phyloP scores from a whole-genome alignment of 1,140 invertebrate genomes.

The Drosophila yakuba region DNA sequence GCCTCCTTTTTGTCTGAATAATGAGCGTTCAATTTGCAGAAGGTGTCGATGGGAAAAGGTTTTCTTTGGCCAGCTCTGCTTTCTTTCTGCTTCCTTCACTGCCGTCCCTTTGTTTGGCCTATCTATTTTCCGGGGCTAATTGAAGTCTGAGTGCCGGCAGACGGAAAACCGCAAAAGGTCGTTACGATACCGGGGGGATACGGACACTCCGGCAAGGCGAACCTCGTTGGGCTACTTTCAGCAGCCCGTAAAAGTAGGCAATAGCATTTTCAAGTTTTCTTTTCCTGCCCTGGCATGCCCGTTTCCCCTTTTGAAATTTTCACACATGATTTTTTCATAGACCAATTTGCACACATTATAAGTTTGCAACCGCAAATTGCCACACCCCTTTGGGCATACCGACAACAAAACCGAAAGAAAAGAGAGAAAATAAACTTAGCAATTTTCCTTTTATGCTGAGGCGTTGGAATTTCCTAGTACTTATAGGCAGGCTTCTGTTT shows the following conservation, averaged over 20 bases:
- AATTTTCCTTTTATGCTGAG: constrained; percentile 45
- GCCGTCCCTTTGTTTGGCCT: constrained; percentile 20
- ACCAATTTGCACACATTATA: constrained; percentile 81
- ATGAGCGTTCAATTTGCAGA: constrained; percentile 56
- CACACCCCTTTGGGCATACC: constrained; percentile 40
- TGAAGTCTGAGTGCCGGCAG: constrained; percentile 45
- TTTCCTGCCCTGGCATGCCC: constrained; percentile 3
- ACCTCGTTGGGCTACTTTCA: constrained; percentile 3
- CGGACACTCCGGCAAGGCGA: neutral
- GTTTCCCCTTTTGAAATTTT: constrained; percentile 52
- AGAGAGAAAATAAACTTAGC: constrained; percentile 45
- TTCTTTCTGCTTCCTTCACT: constrained; percentile 2
- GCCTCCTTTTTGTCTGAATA: constrained; percentile 46
- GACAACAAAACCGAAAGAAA: constrained; percentile 18
- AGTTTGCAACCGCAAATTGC: constrained; percentile 58
- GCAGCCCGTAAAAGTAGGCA: constrained; percentile 45
- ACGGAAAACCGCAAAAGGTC: constrained; percentile 42
- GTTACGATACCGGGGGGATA: constrained; percentile 11
- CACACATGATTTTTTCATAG: constrained; percentile 78
- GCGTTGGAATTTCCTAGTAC: constrained; percentile 46
- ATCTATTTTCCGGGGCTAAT: constrained; percentile 65
- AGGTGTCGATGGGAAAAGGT: constrained; percentile 68
- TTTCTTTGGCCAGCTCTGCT: constrained; percentile 21
- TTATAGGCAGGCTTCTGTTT: constrained; percentile 25
- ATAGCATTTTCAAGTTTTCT: constrained; percentile 44